Percentiles rank a stretch among this genome's conserved stretches.
phyloP scores from a whole-genome alignment of 1,140 invertebrate genomes.

The Hyphantria cunea region DNA sequence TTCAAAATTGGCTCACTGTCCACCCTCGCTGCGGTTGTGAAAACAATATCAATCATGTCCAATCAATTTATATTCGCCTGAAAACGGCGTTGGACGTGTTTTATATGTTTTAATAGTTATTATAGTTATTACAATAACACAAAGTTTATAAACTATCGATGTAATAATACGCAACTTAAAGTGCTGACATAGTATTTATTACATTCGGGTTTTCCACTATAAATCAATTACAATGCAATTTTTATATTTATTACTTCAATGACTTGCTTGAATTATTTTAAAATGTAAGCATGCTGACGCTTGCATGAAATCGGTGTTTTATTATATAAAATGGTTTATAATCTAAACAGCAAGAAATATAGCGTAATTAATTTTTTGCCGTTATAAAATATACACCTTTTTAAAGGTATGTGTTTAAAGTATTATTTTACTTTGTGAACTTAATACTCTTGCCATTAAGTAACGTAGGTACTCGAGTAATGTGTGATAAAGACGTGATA shows the following conservation, averaged over 20 bases:
- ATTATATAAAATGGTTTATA: conserved; percentile 2
- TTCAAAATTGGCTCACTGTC: not conserved
- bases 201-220: conserved; percentile 25
- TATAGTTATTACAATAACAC: conserved; percentile 3
- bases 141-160: conserved; percentile 4
- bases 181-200: not conserved
- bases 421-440: conserved; percentile 3
- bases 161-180: conserved; percentile 8
- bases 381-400: conserved; percentile 2
- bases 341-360: conserved; percentile 6
- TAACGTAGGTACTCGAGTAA: conserved; percentile 5
- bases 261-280: conserved; percentile 37
- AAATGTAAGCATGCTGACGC: conserved; percentile 9
- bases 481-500: conserved; percentile 57
- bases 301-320: not conserved
- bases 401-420: conserved; percentile 12
- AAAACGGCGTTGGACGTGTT: not conserved
- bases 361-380: conserved; percentile 14
- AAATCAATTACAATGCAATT: conserved; percentile 38
- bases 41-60: not conserved
- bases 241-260: conserved; percentile 42
- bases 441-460: conserved; percentile 21
- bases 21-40: not conserved
- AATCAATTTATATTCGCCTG: not conserved
- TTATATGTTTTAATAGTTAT: not conserved